Evolutionary conservation across 2,797 vertebrate species (phyloP).

Genomic region (Nannoperca obscura): DNA sequence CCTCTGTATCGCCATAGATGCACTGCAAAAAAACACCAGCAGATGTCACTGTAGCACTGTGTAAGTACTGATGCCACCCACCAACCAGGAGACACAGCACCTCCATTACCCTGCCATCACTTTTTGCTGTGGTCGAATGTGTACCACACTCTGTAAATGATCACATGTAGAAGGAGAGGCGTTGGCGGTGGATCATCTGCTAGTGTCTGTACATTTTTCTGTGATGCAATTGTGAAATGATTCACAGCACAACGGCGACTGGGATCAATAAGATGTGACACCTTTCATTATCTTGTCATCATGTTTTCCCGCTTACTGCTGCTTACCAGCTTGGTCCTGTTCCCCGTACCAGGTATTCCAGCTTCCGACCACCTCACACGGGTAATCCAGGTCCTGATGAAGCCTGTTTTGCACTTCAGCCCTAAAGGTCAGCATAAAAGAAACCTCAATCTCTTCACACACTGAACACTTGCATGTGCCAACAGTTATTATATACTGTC

Average conservation of each 20-base stretch:
- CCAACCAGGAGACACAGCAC: not conserved
- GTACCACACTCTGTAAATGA: constrained; percentile 1
- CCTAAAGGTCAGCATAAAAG: constrained; percentile 71
- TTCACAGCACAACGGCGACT: not conserved
- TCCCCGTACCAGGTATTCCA: constrained; percentile 99
- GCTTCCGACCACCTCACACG: constrained; percentile 95
- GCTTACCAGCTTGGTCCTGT: constrained; percentile 96
- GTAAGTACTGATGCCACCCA: constrained; percentile 42
- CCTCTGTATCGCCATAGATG: constrained; percentile 96
- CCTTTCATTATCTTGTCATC: not conserved
- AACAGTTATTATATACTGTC: constrained; percentile 1
- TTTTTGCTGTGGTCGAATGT: not conserved
- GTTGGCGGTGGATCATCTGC: constrained; percentile 20
- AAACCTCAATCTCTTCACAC: constrained; percentile 1
- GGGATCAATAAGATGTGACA: constrained; percentile 4
- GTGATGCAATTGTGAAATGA: constrained; percentile 26
- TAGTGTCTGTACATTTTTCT: constrained; percentile 20
- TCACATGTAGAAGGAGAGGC: constrained; percentile 28
- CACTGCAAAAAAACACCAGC: constrained; percentile 84
- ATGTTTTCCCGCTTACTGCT: not conserved
- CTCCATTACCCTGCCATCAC: not conserved
- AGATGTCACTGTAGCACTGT: constrained; percentile 74
- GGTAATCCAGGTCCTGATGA: constrained; percentile 90
- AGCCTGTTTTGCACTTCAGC: constrained; percentile 91
- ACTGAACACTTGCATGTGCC: not conserved